These are phyloP conservation scores for Synergus laeviventris DNA, from an alignment of 2,888 invertebrate species.

Conservation along the genomic window DNA sequence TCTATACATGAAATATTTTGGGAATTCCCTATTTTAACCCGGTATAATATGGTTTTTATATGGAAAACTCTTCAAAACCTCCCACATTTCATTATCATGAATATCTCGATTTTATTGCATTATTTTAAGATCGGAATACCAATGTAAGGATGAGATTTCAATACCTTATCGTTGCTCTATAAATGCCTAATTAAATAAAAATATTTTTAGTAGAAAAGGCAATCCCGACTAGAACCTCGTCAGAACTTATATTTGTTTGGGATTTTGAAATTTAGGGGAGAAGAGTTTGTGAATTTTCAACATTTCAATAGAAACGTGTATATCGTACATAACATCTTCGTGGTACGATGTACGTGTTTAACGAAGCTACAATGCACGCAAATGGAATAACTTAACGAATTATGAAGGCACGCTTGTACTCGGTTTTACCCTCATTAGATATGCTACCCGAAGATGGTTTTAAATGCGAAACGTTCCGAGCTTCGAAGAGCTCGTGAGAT, in stretches of 20 bases:
- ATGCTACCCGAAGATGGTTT: conserved; percentile 70
- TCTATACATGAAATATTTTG: no score
- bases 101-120: no score
- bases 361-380: conserved; percentile 59
- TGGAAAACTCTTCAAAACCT: no score
- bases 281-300: conserved; percentile 37
- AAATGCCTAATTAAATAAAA: no score
- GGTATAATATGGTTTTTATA: no score
- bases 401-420: conserved; percentile 73
- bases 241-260: neutral
- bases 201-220: no score
- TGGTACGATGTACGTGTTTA: conserved; percentile 40
- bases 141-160: no score
- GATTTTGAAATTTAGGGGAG: neutral
- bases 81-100: no score
- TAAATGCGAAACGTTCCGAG: conserved; percentile 56
- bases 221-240: no score
- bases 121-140: no score
- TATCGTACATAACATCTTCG: conserved; percentile 38
- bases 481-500: conserved; percentile 40
- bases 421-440: conserved; percentile 74
- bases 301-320: conserved; percentile 41
- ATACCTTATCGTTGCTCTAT: no score
- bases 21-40: no score
- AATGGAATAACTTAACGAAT: conserved; percentile 74